Evolutionary conservation across 2,113 vertebrate species (phyloP).

Genomic region (Halichoerus grypus): DNA sequence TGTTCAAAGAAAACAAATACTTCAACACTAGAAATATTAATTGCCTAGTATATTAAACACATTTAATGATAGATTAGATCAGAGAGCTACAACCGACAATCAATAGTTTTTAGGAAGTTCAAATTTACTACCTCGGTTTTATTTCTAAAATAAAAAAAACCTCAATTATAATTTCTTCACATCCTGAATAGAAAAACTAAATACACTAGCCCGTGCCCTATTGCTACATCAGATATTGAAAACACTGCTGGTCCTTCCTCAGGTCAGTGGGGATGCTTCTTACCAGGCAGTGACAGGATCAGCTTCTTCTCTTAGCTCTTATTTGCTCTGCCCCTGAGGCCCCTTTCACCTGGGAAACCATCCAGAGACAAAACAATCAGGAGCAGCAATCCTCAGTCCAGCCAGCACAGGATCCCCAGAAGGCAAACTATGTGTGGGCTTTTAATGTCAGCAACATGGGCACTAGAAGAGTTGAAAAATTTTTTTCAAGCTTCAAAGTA

Average conservation of each 20-base stretch:
- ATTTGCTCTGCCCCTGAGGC: background rate
- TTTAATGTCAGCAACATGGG: background rate
- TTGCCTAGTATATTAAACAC: conserved; percentile 16
- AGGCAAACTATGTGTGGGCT: background rate
- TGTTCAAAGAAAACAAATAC: conserved; percentile 61
- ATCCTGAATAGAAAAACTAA: background rate
- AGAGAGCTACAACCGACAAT: background rate
- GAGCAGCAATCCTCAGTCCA: background rate
- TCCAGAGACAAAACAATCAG: background rate
- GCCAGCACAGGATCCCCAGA: too few relatives aligned
- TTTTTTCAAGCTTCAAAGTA: conserved; percentile 34
- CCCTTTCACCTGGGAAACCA: background rate
- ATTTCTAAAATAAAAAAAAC: conserved; percentile 13
- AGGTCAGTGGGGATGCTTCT: background rate
- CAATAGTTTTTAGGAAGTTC: conserved; percentile 1
- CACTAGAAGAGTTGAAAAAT: background rate
- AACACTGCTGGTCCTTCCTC: background rate
- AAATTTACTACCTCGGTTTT: background rate
- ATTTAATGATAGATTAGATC: conserved; percentile 4
- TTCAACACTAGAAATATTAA: conserved; percentile 49
- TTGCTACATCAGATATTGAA: background rate
- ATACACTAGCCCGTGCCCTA: background rate
- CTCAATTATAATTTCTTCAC: background rate
- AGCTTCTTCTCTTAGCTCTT: background rate
- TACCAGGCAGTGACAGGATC: background rate